Conservation (phyloP, 2,797 vertebrate species). For the Sebastes hubbsi region DNA sequence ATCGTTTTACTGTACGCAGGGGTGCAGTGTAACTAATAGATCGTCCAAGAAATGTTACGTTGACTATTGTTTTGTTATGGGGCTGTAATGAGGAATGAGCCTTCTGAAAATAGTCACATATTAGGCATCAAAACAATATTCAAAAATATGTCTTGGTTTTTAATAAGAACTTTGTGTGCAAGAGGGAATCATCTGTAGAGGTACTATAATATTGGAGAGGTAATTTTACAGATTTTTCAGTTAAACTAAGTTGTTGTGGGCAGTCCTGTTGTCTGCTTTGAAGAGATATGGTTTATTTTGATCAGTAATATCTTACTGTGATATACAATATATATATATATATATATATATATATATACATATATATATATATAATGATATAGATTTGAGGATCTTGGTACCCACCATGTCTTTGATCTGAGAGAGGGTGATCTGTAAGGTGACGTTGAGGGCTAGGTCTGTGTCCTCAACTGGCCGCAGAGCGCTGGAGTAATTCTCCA, state of each 20-base stretch:
- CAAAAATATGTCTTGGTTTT: not conserved
- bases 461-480: constrained; percentile 96
- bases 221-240: not conserved
- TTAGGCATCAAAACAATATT: not conserved
- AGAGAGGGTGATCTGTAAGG: constrained; percentile 94
- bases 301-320: too few species aligned
- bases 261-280: not conserved
- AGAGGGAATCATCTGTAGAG: not conserved
- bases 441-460: constrained; percentile 93
- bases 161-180: not conserved
- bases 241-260: not conserved
- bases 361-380: too few species aligned
- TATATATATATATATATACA: too few species aligned
- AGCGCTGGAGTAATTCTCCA: constrained; percentile 94
- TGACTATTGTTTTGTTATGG: not conserved
- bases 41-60: not conserved
- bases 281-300: not conserved
- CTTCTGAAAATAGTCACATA: not conserved
- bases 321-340: too few species aligned
- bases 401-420: constrained; percentile 99
- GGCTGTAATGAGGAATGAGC: not conserved
- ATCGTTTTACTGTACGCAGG: not conserved
- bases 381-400: not conserved
- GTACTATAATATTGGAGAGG: not conserved
- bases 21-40: not conserved